phyloP scores from a whole-genome alignment of 2,797 vertebrate species.

The Melanogrammus aeglefinus region DNA sequence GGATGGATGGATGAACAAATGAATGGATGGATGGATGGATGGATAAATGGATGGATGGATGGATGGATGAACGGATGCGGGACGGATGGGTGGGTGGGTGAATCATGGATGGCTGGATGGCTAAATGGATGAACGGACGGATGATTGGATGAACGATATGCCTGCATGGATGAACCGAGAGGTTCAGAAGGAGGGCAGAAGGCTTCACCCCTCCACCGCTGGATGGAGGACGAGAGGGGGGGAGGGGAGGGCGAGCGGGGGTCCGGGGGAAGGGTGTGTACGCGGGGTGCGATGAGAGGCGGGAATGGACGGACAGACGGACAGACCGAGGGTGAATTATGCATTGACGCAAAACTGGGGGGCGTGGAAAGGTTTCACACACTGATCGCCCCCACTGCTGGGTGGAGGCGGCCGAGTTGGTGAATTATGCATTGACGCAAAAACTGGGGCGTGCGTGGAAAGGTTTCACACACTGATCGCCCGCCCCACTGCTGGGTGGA shows the following conservation, averaged over 20 bases:
- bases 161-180: conserved; percentile 20
- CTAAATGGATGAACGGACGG: background rate
- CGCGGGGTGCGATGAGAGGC: background rate
- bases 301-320: background rate
- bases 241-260: background rate
- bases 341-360: background rate
- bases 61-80: background rate
- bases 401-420: background rate
- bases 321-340: background rate
- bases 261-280: background rate
- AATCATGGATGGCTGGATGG: background rate
- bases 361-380: background rate
- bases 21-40: too few species aligned
- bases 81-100: background rate
- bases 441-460: background rate
- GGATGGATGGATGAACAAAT: too few species aligned
- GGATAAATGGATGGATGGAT: background rate
- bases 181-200: background rate
- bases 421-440: background rate
- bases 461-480: background rate
- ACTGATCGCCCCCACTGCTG: too few species aligned
- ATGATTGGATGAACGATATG: conserved; percentile 20
- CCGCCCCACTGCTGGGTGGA: background rate
- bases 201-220: background rate
- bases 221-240: background rate